Conservation (phyloP, 2,888 invertebrate species). For the Argyresthia goedartella region DNA sequence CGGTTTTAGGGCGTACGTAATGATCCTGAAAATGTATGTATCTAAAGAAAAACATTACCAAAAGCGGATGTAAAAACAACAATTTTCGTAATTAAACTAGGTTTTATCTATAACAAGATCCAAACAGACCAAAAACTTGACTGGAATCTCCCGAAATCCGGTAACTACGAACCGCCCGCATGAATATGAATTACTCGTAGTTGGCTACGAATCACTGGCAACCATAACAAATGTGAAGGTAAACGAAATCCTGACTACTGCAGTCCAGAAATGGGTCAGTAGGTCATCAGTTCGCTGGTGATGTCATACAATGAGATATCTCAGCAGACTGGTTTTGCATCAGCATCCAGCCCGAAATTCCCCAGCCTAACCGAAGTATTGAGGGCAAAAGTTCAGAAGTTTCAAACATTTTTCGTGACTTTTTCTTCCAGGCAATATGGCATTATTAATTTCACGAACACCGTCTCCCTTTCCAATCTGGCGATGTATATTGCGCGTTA, state of each 20-base stretch:
- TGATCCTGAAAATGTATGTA: too few relatives aligned
- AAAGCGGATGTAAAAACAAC: neutral
- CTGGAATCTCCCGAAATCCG: too few relatives aligned
- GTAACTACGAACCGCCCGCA: constrained; percentile 11
- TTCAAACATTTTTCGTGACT: constrained; percentile 13
- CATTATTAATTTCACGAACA: constrained; percentile 36
- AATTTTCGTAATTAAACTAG: too few relatives aligned
- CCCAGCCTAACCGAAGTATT: constrained; percentile 9
- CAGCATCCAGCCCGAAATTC: constrained; percentile 33
- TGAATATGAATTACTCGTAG: constrained; percentile 40
- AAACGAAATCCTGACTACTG: constrained; percentile 39
- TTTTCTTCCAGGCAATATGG: constrained; percentile 14
- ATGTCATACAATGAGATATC: constrained; percentile 62
- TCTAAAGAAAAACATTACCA: neutral
- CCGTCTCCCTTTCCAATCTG: constrained; percentile 22
- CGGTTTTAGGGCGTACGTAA: neutral
- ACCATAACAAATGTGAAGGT: constrained; percentile 54
- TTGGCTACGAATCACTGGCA: constrained; percentile 49
- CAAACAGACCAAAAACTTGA: too few relatives aligned
- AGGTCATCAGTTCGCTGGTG: constrained; percentile 50
- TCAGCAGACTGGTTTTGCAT: constrained; percentile 49
- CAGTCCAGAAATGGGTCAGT: constrained; percentile 59
- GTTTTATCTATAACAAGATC: too few relatives aligned
- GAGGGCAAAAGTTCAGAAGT: constrained; percentile 9
- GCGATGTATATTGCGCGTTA: constrained; percentile 34